Conservation (phyloP, 2,113 vertebrate species). For the Tenebrosternarchus preto region DNA sequence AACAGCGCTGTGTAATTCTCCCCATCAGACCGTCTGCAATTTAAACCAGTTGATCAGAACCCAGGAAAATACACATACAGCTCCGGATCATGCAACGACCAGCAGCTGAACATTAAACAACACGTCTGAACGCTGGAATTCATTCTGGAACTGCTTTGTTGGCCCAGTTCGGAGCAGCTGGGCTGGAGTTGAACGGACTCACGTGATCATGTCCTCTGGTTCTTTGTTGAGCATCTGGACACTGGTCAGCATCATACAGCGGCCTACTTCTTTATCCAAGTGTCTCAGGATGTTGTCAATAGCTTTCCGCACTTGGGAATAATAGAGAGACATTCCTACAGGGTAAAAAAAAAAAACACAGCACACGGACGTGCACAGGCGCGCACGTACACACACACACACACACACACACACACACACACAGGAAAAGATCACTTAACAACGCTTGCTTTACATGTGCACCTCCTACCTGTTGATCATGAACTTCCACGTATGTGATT, state of each 20-base stretch:
- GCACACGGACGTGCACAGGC: neutral
- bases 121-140: neutral
- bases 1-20: too few species aligned
- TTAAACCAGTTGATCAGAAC: too few species aligned
- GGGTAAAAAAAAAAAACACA: neutral
- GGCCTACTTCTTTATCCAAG: slow-evolving; percentile 97
- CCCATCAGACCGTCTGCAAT: too few species aligned
- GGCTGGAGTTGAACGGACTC: slow-evolving; percentile 70
- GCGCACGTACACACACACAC: neutral
- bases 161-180: too few species aligned
- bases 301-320: slow-evolving; percentile 95
- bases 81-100: too few species aligned
- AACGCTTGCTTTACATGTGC: too few species aligned
- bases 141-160: too few species aligned
- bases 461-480: too few species aligned
- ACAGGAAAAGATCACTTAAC: too few species aligned
- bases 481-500: too few species aligned
- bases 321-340: slow-evolving; percentile 95
- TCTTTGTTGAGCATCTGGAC: slow-evolving; percentile 98
- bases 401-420: neutral
- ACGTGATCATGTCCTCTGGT: slow-evolving; percentile 99
- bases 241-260: slow-evolving; percentile 97
- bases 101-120: too few species aligned
- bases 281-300: slow-evolving; percentile 95
- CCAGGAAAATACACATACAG: too few species aligned